Evolutionary conservation across 2,113 vertebrate species (phyloP), one percentile per base, ranked within the genome.

Genomic region (Genyomyrus donnyi): DNA sequence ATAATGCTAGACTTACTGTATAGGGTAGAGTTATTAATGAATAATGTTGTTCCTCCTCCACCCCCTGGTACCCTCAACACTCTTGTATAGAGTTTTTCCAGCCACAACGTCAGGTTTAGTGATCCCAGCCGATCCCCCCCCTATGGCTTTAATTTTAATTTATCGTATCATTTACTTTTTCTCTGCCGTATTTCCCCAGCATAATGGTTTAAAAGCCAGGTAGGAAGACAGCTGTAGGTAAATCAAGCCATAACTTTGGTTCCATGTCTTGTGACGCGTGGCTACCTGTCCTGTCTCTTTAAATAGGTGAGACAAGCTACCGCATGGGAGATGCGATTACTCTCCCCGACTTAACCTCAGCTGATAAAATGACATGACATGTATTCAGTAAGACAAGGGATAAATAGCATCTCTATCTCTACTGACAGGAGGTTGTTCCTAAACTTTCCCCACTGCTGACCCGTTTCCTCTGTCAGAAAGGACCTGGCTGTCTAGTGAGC

Each of bases 321-420:
- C 66, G 5, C 24, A 10, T 49, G 88, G n/a, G 88, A 50, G 66
- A 66, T 21, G 13, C 0, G n/a, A 77, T 74, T 17, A 80, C 42
- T 15, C 45, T 35, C 39, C 48, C 2, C 31, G 19, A 45, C 85
- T 58, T 39, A 86, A 39, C 42, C 52, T 11, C 45, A 39, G 24
- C 53, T 62, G 24, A 74, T 58, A 53, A 45, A 89, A 85, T 70
- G 62, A 89, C 31, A 27, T 89, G 89, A 84, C 89, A 45, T 17
- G 42, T 58, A 45, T 49, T 89, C 89, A 45, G n/a, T 56, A 85
- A 85, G 77, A 53, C 19, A 45, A 83, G 4, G 1, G 70, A 50
- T 70, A 48, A 88, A 74, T 88, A 35, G 15, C 62, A 46, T 74
- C 62, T 89, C 5, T 10, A 15, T 48, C 45, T 49, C 46, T 52